Evolutionary conservation across 2,888 invertebrate genomes (phyloP).

Genomic region (Apodemia hepburni): DNA sequence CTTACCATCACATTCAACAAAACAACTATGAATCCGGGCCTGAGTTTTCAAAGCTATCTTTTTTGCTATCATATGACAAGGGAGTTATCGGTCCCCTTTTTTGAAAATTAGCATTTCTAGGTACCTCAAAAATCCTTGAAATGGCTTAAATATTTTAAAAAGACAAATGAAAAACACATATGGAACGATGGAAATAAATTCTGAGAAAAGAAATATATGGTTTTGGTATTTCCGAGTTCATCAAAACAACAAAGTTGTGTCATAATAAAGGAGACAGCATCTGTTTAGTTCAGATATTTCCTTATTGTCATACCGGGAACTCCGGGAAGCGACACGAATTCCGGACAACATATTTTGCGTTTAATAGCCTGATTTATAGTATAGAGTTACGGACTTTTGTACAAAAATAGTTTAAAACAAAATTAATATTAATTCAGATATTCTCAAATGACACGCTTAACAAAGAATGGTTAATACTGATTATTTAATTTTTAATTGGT

Average conservation of each 20-base stretch:
- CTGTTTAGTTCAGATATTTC: conserved; percentile 11
- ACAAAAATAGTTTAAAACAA: background rate
- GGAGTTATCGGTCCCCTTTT: too few species aligned
- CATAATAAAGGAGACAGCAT: conserved; percentile 5
- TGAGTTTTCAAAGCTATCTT: too few species aligned
- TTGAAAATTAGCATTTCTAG: too few species aligned
- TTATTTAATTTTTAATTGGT: too few species aligned
- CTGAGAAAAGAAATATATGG: background rate
- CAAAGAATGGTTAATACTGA: too few species aligned
- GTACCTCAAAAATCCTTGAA: too few species aligned
- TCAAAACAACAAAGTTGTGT: conserved; percentile 6
- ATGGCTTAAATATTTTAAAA: too few species aligned
- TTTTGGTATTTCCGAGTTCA: background rate
- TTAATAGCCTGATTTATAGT: background rate
- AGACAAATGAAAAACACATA: too few species aligned
- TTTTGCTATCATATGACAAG: too few species aligned
- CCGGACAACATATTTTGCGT: conserved; percentile 6
- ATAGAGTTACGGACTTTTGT: background rate
- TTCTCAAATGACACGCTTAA: background rate
- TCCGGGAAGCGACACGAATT: conserved; percentile 10
- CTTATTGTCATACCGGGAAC: conserved; percentile 11
- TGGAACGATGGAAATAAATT: too few species aligned
- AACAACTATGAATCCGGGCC: too few species aligned
- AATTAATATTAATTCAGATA: background rate
- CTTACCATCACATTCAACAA: too few species aligned